Conservation (phyloP, 2,797 vertebrate genomes). For the Rachycentron canadum region DNA sequence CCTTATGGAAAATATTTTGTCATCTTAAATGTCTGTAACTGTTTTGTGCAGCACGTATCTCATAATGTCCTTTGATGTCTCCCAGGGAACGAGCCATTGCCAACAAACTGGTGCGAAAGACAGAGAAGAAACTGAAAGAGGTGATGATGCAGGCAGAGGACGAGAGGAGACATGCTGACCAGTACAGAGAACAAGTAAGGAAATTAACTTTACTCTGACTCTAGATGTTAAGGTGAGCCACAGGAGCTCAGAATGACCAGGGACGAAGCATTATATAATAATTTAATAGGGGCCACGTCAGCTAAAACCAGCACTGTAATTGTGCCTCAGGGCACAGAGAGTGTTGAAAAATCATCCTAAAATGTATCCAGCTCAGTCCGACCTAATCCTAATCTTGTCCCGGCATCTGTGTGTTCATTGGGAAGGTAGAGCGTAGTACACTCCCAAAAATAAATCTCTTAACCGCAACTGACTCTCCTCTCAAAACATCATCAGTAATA, state of each 20-base stretch:
- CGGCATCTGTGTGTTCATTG: slow-evolving; percentile 59
- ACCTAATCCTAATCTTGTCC: slow-evolving; percentile 71
- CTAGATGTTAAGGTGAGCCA: background rate
- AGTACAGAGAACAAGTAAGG: slow-evolving; percentile 90
- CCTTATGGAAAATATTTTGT: background rate
- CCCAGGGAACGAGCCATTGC: slow-evolving; percentile 90
- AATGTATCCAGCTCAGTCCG: slow-evolving; percentile 57
- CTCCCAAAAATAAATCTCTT: slow-evolving; percentile 63
- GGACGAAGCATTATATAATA: slow-evolving; percentile 24
- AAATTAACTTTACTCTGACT: background rate
- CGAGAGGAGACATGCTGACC: slow-evolving; percentile 92
- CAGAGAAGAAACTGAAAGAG: slow-evolving; percentile 95
- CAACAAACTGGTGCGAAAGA: slow-evolving; percentile 91
- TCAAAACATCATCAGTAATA: slow-evolving; percentile 68
- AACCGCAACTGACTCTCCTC: slow-evolving; percentile 51
- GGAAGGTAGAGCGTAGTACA: slow-evolving; percentile 30
- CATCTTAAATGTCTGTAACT: background rate
- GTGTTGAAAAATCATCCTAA: slow-evolving; percentile 60
- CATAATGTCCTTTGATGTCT: background rate
- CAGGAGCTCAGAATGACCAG: background rate
- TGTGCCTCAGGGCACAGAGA: slow-evolving; percentile 34
- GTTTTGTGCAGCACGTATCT: background rate
- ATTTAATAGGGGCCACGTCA: slow-evolving; percentile 35
- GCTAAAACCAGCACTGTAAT: slow-evolving; percentile 28
- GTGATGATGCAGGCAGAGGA: slow-evolving; percentile 94